phyloP scores from a whole-genome alignment of 2,888 invertebrate genomes.

The Clepsis dumicolana region DNA sequence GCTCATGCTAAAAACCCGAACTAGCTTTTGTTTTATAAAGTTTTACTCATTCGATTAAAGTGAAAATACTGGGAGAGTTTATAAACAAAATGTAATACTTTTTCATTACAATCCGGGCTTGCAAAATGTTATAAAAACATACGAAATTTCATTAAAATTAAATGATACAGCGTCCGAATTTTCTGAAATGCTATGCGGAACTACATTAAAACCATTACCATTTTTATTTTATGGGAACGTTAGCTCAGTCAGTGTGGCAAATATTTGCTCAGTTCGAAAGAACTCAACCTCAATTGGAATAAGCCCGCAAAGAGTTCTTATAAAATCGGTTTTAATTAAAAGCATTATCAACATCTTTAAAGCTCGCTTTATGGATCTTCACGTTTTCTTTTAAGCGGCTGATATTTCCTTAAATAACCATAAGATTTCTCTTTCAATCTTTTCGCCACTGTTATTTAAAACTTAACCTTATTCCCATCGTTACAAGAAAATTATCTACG shows the following conservation, averaged over 20 bases:
- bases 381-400: constrained; percentile 20
- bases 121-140: constrained; percentile 1
- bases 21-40: neutral
- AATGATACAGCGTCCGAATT: neutral
- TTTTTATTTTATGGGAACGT: neutral
- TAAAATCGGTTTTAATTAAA: constrained; percentile 14
- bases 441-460: neutral
- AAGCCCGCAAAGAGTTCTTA: neutral
- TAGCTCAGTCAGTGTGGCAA: neutral
- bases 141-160: neutral
- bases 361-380: constrained; percentile 15
- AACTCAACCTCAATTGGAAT: neutral
- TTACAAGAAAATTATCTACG: neutral
- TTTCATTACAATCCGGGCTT: neutral
- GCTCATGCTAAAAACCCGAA: neutral
- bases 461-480: neutral
- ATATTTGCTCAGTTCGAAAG: constrained; percentile 9
- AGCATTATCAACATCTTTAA: neutral
- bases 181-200: neutral
- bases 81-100: neutral
- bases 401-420: constrained; percentile 2
- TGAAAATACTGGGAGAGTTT: neutral
- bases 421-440: neutral
- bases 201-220: neutral
- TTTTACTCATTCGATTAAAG: neutral